These are phyloP conservation scores for Drosophila pullipes DNA, from an alignment of 2,888 invertebrate genomes.

Conservation along the genomic window DNA sequence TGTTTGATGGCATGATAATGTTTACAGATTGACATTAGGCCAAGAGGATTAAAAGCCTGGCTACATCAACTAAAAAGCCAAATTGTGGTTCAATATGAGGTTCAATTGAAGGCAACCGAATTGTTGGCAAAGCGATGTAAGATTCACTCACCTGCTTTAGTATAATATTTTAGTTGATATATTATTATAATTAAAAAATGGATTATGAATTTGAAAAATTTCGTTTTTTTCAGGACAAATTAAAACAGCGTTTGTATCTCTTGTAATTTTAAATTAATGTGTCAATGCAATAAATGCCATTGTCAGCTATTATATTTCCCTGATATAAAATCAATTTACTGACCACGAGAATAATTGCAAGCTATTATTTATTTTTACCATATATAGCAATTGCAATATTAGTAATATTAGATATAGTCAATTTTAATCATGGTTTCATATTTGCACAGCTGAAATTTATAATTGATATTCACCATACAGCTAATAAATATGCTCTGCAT, in stretches of 20 bases:
- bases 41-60: constrained; percentile 26
- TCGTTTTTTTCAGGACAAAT: neutral
- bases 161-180: neutral
- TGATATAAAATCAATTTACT: neutral
- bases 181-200: neutral
- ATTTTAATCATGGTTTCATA: neutral
- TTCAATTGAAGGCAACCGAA: neutral
- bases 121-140: neutral
- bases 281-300: neutral
- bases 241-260: neutral
- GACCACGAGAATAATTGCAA: neutral
- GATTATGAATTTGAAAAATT: neutral
- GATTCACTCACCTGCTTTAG: neutral
- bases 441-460: neutral
- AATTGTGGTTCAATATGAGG: constrained; percentile 4
- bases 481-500: neutral
- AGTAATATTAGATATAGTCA: neutral
- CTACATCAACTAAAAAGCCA: neutral
- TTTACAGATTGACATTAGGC: constrained; percentile 48
- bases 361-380: neutral
- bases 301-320: neutral
- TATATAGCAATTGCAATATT: neutral
- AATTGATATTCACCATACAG: neutral
- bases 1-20: constrained; percentile 27
- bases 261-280: neutral